These are phyloP conservation scores for Ophion obscuratus DNA, from an alignment of 2,888 invertebrate species.

Conservation along the genomic window DNA sequence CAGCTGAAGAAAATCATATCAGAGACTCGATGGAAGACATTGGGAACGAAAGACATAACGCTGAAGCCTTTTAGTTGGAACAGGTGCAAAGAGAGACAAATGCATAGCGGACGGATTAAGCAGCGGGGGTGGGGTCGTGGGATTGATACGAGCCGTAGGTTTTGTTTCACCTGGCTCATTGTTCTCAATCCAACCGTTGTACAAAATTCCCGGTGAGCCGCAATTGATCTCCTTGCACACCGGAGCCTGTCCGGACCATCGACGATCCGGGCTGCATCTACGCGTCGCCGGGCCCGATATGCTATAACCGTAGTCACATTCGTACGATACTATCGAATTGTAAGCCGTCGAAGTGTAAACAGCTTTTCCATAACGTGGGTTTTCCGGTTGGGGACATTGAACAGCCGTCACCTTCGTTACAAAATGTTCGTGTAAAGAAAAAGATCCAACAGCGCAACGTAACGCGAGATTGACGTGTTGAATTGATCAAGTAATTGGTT, in stretches of 20 bases:
- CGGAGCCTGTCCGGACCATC: slow-evolving; percentile 97
- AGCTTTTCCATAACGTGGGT: slow-evolving; percentile 96
- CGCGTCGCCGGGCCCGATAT: slow-evolving; percentile 95
- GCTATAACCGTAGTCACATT: slow-evolving; percentile 97
- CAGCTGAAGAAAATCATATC: neutral
- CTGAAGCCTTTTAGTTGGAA: neutral
- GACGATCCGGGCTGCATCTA: slow-evolving; percentile 96
- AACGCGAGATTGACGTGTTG: neutral
- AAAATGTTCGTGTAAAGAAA: slow-evolving; percentile 50
- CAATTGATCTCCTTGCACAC: slow-evolving; percentile 99
- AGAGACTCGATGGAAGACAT: neutral
- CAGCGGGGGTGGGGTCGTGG: neutral
- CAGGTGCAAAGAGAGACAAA: neutral
- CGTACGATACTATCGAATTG: slow-evolving; percentile 97
- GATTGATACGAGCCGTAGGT: slow-evolving; percentile 26
- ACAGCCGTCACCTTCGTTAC: slow-evolving; percentile 91
- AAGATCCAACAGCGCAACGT: neutral
- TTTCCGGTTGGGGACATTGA: slow-evolving; percentile 96
- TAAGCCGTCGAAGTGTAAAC: slow-evolving; percentile 96
- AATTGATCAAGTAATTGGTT: slow-evolving; percentile 6
- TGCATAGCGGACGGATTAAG: neutral
- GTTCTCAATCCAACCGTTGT: slow-evolving; percentile 98
- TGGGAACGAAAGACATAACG: neutral
- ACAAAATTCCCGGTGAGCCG: slow-evolving; percentile 95
- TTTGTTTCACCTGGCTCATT: slow-evolving; percentile 87